phyloP scores from a whole-genome alignment of 2,797 vertebrate species.

The Arctocebus calabarensis region DNA sequence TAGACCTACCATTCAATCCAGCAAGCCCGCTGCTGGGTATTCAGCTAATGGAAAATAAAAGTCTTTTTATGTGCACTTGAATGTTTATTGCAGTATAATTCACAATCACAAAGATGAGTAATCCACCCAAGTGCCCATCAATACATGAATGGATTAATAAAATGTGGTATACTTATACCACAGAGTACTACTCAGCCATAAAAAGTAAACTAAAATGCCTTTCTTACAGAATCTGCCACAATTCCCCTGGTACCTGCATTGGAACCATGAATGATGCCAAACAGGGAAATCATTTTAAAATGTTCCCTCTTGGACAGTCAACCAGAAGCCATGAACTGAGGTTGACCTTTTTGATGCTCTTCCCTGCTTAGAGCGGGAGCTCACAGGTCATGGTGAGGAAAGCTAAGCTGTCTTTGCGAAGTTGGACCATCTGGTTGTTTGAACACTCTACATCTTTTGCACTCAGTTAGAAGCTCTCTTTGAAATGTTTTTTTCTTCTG shows the following conservation, averaged over 20 bases:
- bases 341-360: not conserved
- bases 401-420: not conserved
- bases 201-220: not conserved
- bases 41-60: no score
- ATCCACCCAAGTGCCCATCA: no score
- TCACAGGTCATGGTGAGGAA: not conserved
- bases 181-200: no score
- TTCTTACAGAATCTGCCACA: not conserved
- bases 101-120: no score
- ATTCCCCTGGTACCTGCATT: not conserved
- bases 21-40: no score
- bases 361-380: not conserved
- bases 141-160: no score
- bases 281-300: not conserved
- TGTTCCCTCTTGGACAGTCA: not conserved
- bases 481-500: not conserved
- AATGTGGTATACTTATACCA: no score
- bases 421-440: not conserved
- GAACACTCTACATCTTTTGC: not conserved
- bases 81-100: no score
- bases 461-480: not conserved
- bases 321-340: not conserved
- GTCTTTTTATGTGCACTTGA: no score
- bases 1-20: no score
- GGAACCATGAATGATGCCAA: not conserved